Conservation (phyloP, 1,140 invertebrate species). For the Notospermus geniculatus region DNA sequence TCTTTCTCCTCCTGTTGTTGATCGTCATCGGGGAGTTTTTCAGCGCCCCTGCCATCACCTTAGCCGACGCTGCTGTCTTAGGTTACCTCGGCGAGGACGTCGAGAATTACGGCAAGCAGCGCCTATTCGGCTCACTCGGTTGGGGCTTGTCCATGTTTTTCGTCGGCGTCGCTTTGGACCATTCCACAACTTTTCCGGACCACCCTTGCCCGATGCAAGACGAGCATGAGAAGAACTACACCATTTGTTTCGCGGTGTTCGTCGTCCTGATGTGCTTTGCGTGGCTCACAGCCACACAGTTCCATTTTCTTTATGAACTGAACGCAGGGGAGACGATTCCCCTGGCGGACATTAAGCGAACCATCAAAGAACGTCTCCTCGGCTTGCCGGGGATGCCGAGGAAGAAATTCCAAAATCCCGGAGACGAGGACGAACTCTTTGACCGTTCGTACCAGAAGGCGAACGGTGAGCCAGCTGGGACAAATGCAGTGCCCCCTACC, state of each 20-base stretch:
- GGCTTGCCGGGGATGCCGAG: slow-evolving; percentile 14
- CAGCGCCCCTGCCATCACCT: slow-evolving; percentile 90
- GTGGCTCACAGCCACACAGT: slow-evolving; percentile 86
- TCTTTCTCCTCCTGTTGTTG: slow-evolving; percentile 79
- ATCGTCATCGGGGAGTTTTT: slow-evolving; percentile 97
- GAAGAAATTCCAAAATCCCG: slow-evolving; percentile 3
- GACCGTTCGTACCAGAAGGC: slow-evolving; percentile 18
- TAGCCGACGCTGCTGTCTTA: slow-evolving; percentile 77
- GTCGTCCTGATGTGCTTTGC: slow-evolving; percentile 95
- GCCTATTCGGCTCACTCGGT: slow-evolving; percentile 97
- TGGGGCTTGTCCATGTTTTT: slow-evolving; percentile 99
- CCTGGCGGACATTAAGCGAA: slow-evolving; percentile 32
- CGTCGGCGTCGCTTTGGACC: slow-evolving; percentile 90
- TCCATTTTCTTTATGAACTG: slow-evolving; percentile 57
- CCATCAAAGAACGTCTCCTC: slow-evolving; percentile 37
- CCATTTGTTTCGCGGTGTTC: slow-evolving; percentile 97
- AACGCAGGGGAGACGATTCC: slow-evolving; percentile 29
- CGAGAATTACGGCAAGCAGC: slow-evolving; percentile 86
- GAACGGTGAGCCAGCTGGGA: neutral
- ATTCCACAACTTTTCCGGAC: slow-evolving; percentile 82
- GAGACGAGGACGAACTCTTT: slow-evolving; percentile 13
- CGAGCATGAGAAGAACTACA: slow-evolving; percentile 82
- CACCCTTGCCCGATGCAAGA: slow-evolving; percentile 74
- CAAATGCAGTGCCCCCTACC: neutral
- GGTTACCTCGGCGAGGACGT: slow-evolving; percentile 83